Evolutionary conservation across 2,797 vertebrate genomes (phyloP), one percentile per base, ranked within the genome.

Genomic region (Girardinus metallicus): DNA sequence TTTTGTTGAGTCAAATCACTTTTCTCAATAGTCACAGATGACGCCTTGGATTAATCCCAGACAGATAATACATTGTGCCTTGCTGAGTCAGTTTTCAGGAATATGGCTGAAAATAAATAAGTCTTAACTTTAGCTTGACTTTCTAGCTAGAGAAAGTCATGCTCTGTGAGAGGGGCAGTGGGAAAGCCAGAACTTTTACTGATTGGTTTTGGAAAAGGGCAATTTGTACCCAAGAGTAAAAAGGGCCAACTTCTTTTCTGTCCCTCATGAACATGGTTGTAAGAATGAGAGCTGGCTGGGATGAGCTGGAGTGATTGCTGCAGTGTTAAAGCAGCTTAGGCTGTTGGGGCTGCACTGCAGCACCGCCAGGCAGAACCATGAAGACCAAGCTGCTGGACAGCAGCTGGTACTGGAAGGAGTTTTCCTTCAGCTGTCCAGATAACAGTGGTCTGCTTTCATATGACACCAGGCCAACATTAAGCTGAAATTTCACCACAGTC

Each of bases 121-220:
- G 71, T 44, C 64, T 79, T 12, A 76, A 76, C 66, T 85, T 49
- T 60, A 83, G 85, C 84, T 83, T 74, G 85, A 47, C 75, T 75
- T 77, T 43, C 5, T 10, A 85, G 79, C 73, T 34, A 39, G 80
- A 88, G 77, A 88, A 89, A 87, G 91, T 92, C 87, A 86, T 68
- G 87, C 70, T 83, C 88, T 76, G 47, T 79, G 87, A 87, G 89
- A 87, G 86, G 82, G 76, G 84, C 82, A 46, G 77, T 0, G 79
- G 73, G 80, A 77, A 62, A 71, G 84, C 81, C 83, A 66, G 79
- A 77, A 88, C 91, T 88, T 85, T 87, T 44, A 91, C 90, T 85
- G 90, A 92, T 88, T 92, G 87, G 91, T 66, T 79, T 80, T 88
- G 93, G 93, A 91, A 93, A 93, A 93, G 93, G 92, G 92, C 89